Base-by-base conservation (phyloP, 2,113 vertebrate species). In the Varanus salvator region DNA sequence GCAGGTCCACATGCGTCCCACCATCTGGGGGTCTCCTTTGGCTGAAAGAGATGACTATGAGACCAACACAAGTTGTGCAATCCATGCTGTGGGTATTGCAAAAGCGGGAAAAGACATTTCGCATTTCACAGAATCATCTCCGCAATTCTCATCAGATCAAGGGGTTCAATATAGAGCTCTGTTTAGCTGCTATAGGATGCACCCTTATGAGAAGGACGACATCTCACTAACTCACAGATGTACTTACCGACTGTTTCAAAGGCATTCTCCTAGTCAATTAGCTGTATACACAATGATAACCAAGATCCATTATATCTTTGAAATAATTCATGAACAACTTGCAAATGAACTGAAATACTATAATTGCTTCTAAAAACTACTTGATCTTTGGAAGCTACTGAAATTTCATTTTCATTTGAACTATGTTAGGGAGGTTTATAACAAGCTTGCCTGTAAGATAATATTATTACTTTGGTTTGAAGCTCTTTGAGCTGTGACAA, bases 251-350 rank as follows among this genome's bases (percentile, higher is more conserved):
- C 64, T 50, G 11, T 71, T 71, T 52, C 83, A 85, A 85, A 85
- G 83, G 68, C 44, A 50, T 85, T 71, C 38, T 71, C 83, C 50
- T 71, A 85, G 68, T 71, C 83, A 71, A 84, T 84, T 71, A 71
- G 71, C 44, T 85, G 17, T 85, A 71, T 23, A 71, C 6, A 52
- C 6, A 85, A 44, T 29, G 83, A 85, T 85, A 85, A 71, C 66
- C 38, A 9, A 71, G 66, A 71, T 31, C 83, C 68, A 48, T 85
- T 85, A 50, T 19, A 52, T 69, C 83, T 85, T 85, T 71, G 66
- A 71, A 85, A 85, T 85, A 85, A 85, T 85, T 85, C 68, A 85
- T 85, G 83, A 84, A 48, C 64, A 69, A 50, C 82, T 84, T 84
- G 25, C 82, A 84, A 69, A 84, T 84, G 82, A 48, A 84, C 64